These are phyloP conservation scores for Cyclura pinguis DNA, from an alignment of 2,797 vertebrate genomes.

Conservation along the genomic window DNA sequence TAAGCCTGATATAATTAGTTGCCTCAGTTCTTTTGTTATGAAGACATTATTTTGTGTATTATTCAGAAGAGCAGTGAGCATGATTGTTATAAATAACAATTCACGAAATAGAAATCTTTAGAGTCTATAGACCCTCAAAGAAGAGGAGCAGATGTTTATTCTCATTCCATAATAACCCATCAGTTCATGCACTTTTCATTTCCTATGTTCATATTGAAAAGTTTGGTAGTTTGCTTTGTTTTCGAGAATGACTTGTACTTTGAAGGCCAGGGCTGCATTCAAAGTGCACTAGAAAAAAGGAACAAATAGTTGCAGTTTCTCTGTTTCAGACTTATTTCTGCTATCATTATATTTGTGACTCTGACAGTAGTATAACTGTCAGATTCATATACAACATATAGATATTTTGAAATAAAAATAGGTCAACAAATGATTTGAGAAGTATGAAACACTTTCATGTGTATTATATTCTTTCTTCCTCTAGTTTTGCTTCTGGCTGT, in stretches of 20 bases:
- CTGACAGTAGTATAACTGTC: conserved; percentile 11
- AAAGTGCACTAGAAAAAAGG: conserved; percentile 28
- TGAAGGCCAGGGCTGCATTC: conserved; percentile 40
- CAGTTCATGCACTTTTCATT: conserved; percentile 53
- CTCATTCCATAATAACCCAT: conserved; percentile 32
- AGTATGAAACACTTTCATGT: conserved; percentile 37
- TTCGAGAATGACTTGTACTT: conserved; percentile 38
- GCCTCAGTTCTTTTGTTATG: neutral
- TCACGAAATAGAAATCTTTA: neutral
- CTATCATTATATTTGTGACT: conserved; percentile 42
- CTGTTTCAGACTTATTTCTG: conserved; percentile 27
- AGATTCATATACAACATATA: conserved; percentile 3
- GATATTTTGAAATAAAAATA: neutral
- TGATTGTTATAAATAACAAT: neutral
- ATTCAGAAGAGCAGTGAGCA: neutral
- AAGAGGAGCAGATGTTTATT: conserved; percentile 13
- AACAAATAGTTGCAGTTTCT: conserved; percentile 32
- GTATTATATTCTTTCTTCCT: conserved; percentile 38
- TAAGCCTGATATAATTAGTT: neutral
- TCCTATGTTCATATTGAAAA: conserved; percentile 42
- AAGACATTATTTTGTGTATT: neutral
- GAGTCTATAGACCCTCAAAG: neutral
- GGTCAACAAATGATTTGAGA: neutral
- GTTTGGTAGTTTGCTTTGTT: conserved; percentile 55
- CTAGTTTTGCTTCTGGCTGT: conserved; percentile 92